phyloP scores from a whole-genome alignment of 2,797 vertebrate genomes.

The Scolopax rusticola region DNA sequence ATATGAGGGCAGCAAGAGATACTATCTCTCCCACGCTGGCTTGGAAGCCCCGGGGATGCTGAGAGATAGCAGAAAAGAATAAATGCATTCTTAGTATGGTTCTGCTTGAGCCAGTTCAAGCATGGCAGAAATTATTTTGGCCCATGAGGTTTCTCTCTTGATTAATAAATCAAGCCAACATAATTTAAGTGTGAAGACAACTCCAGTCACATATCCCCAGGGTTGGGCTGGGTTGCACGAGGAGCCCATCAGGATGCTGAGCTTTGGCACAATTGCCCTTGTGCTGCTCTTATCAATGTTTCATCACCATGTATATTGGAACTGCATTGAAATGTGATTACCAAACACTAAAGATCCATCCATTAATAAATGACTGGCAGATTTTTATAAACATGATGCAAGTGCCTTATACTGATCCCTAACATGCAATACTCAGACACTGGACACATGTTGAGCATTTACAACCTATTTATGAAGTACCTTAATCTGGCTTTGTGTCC shows the following conservation, averaged over 20 bases:
- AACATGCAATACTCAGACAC: background rate
- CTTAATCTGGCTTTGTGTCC: background rate
- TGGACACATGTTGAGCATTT: background rate
- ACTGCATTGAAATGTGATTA: background rate
- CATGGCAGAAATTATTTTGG: background rate
- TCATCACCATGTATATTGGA: rapidly evolving
- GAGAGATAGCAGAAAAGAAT: background rate
- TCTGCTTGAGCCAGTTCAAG: background rate
- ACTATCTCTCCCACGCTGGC: background rate
- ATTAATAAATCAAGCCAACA: background rate
- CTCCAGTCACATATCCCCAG: background rate
- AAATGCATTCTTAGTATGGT: background rate
- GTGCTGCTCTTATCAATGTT: background rate
- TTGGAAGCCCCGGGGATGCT: background rate
- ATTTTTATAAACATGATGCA: background rate
- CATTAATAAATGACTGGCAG: background rate
- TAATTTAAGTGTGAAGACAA: background rate
- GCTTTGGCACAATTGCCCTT: background rate
- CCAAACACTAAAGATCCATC: background rate
- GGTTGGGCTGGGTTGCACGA: background rate
- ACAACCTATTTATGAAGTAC: background rate
- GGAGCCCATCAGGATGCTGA: background rate
- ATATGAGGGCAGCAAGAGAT: background rate
- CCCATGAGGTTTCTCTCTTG: background rate
- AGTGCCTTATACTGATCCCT: background rate